Base-by-base conservation (phyloP, 2,113 vertebrate species). In the Urocolius indicus region DNA sequence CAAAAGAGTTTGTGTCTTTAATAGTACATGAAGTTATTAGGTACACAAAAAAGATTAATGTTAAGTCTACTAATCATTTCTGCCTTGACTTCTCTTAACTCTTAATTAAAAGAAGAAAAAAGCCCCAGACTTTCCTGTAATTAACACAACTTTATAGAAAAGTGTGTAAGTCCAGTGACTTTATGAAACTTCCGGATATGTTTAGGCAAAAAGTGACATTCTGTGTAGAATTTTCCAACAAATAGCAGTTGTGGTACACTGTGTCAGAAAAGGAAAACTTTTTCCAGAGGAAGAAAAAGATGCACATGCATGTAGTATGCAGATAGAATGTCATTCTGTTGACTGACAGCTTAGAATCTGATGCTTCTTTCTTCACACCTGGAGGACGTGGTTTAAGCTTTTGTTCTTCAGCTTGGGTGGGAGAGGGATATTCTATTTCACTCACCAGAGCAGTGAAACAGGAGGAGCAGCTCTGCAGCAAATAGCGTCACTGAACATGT, bases 11-110 rank as follows among this genome's bases (percentile, higher is more conserved):
- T 93, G 52, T 63, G 52, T 82, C 69, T 96, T 92, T 81, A 52
- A 36, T 5, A 24, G 18, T 75, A 88, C 88, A 86, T 97, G 41
- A 84, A 90, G 83, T 80, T 83, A 59, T 69, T 90, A 81, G 52
- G 9, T 84, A 84, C 52, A 75, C 73, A 26, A 55, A 48, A 66
- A 84, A 78, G 69, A 91, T 92, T 89, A 78, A 84, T 92, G 57
- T 74, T 84, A 45, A 81, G 89, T 61, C 66, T 94, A 38, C 66
- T 93, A 76, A 82, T 78, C 19, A 43, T 86, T 32, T 80, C 66
- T 54, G 84, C 82, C 75, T 92, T 92, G 58, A 29, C 36, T 94
- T 62, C 68, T 93, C 62, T 84, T 76, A 90, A 68, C 30, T 90
- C 26, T 43, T 96, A 74, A 83, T 73, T 62, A 14, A 5, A 77